Base-by-base conservation (phyloP, 2,888 invertebrate genomes). In the Drosophila longiperda region DNA sequence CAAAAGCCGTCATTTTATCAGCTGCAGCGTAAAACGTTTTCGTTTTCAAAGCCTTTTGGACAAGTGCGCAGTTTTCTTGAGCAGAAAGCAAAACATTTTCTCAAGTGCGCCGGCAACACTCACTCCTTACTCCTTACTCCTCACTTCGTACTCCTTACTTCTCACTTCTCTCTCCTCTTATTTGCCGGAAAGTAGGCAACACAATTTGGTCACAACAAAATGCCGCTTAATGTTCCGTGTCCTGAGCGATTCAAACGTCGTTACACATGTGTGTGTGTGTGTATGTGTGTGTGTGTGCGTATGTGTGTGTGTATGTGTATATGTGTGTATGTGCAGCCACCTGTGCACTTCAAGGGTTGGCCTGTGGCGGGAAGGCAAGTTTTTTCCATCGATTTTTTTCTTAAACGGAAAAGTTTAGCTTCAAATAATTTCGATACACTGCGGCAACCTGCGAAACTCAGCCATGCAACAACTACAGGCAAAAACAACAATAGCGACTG, bases 221-320 rank as follows among this genome's bases (percentile, higher is more conserved):
- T 79, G 88, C 74, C 88, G 86, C 75, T 89, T 87, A 87, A 89
- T 89, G 86, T 83, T 75, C 79, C 86, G 73, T 87, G 76, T 75
- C 81, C 74, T 75, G 60, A 54, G 52, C 71, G 50, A 70, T 67
- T 69, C 55, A 70, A 62, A 50, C 34, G 49, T 38, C 33, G 49
- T 45, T 40, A 53, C 53, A 45, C 36, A 34, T 49, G n/a, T 65
- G n/a, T 36, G 20, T 42, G 36, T 48, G 23, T 66, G 11, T 23
- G n/a, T 36, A 17, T 42, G 36, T 48, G 23, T 66, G 15, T 23
- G 17, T 20, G 33, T 45, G 50, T 53, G 15, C 34, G 52, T 29
- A 17, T 49, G 26, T 26, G 0, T 26, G 3, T 26, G 26, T 26
- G 26, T 36, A 3, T n/a, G n/a, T 58, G 17, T 48, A 12, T 40